Base-by-base conservation (phyloP, 2,888 invertebrate genomes). In the Hirtodrosophila cameraria region DNA sequence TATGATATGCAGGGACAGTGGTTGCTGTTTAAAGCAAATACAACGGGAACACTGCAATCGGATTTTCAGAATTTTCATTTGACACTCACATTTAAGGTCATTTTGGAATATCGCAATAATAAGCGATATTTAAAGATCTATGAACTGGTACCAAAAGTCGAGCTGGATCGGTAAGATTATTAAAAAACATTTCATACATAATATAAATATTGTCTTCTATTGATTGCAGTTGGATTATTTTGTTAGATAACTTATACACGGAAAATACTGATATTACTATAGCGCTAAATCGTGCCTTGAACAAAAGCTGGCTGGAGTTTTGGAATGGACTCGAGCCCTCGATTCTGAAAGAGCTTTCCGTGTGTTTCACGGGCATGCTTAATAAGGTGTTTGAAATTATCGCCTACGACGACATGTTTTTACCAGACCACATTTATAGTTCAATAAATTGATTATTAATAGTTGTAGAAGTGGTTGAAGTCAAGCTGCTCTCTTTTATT, bases 401-500 rank as follows among this genome's bases (percentile, higher is more conserved):
- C 2, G 33, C 80, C 27, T 80, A 80, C 42, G 80, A 80, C 28
- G 80, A 80, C 11, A 42, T 85, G 63, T 80, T 80, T 63, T 30
- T 85, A 11, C 49, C 57, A 2, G 36, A 62, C 8, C 0, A 7
- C 4, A 12, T 6, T 36, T 25, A 11, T 8, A 33, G 27, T 18
- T 11, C 6, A 2, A 33, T 13, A 28, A 12, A n/a, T 20, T 28
- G 20, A 31, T 3, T 25, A 38, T 15, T 6, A 36, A 11, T 36
- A 36, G 3, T 8, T 20, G 18, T 20, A 20, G 18, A 3, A 5
- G 18, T 5, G 18, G 5, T 20, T 23, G 2, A 8, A 23, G 7
- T 4, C 23, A 7, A 8, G 8, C 8, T 23, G 6, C n/a, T 23
- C 13, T 13, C 23, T 7, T 23, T 23, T 23, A 23, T 23, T 23